Base-by-base conservation (phyloP, 2,113 vertebrate species). In the Esox niger region DNA sequence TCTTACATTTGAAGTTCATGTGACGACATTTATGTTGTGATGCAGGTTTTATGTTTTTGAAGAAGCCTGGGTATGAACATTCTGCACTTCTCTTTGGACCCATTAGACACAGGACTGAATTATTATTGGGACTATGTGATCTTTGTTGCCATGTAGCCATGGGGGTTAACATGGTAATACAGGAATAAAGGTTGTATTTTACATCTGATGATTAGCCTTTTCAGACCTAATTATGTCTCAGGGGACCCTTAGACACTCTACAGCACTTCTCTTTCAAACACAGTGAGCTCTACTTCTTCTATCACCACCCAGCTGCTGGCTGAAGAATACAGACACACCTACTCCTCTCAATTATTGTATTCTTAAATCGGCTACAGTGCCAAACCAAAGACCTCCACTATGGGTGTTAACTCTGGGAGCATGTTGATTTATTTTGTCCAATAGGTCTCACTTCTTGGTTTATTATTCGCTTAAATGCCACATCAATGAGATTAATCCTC, bases 151-250 rank as follows among this genome's bases (percentile, higher is more conserved):
- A 78, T 75, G 78, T 68, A 73, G 63, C 80, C 74, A 68, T 67
- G 77, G 66, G 76, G 87, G 87, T 77, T 89, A 91, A 83, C 66
- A 80, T 74, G 84, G 78, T 73, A 84, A 83, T 79, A 69, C 82
- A 85, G 88, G 84, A 92, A 90, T 82, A 90, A 88, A 90, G 84
- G 73, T 82, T 90, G 79, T 90, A 86, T 84, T 87, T 91, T 89
- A 89, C 75, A 81, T 79, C 81, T 76, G 81, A 90, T 94, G 85
- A 92, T 93, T 92, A 91, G 73, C 83, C 78, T 91, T 92, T 72
- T 90, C 81, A 89, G 80, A 83, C 80, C 76, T 95, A 95, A 95
- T 94, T 94, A 89, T 91, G 77, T 88, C 89, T 89, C 80, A 4
- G 77, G 90, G 90, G 93, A 91, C 68, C 67, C 67, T 20, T 49